Base-by-base conservation (phyloP, 2,797 vertebrate species). In the Pteropus rufus region DNA sequence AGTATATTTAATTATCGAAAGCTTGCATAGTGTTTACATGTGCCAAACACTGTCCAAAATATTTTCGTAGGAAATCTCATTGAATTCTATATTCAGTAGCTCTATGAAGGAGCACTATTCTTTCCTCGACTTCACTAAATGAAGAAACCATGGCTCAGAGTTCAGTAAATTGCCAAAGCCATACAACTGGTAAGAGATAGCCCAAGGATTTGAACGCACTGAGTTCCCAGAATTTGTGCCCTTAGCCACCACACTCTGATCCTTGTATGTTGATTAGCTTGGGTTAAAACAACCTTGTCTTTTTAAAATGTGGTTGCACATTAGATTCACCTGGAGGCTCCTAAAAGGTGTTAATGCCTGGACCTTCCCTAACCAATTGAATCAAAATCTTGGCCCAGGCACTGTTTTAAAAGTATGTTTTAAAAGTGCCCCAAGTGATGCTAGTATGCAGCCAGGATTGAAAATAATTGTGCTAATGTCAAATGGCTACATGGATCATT, bases 1-100 rank as follows among this genome's bases (percentile, higher is more conserved):
- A 91, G 49, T 26, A 7, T 77, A 67, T 79, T 96, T 70, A 56
- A 72, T 93, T 77, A 82, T 89, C 31, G 62, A 88, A 94, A 91
- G 86, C 49, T 75, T 39, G 29, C 41, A 24, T 10, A 0, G 67
- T 18, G 36, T 12, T 65, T 36, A 44, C 31, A 36, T 24, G 15
- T 14, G 24, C 64, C 16, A 1, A 76, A 18, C 46, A 39, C n/a
- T 21, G 7, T 79, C 65, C 67, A 19, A 85, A 82, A 49, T 49
- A 10, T 29, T 87, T 88, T 77, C 12, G 34, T 75, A 75, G 23
- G 76, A 87, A 82, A 91, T 26, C 14, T 65, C 73, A 76, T 24
- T 79, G 49, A 41, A 39, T 69, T 89, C 26, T 81, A 49, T 49
- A 49, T 67, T 79, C 3, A 24, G 72, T 12, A 62, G 21, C 46